Base-by-base conservation (phyloP, 2,888 invertebrate genomes). In the Drosophila sordidula region DNA sequence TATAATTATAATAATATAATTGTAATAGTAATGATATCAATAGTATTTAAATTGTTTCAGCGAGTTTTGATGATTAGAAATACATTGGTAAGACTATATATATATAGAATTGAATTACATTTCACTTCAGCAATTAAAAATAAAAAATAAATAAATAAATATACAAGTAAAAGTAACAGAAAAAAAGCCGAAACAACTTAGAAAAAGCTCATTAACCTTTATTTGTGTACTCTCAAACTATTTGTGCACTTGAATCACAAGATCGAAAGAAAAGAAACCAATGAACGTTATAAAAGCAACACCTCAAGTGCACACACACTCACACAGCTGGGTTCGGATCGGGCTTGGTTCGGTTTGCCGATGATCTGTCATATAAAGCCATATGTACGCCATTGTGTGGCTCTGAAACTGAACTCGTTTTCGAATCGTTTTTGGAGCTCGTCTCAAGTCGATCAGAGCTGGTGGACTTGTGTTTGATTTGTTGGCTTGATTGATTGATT, bases 131-230 rank as follows among this genome's bases (percentile, higher is more conserved):
- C 22, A 16, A 18, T 44, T 22, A 8, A 46, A 32, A 2, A 32
- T 16, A 5, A 14, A 38, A 45, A 16, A 26, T 6, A 29, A 18
- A 6, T 45, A 34, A 25, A 59, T 42, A 47, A 9, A 39, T 29
- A 3, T 29, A n/a, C n/a, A n/a, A 29, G 9, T 54, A 49, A 51
- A 70, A 18, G 32, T 34, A 49, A 61, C 18, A 9, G 51, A 65
- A 39, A 50, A 38, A 25, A 25, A 25, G 41, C 12, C 18, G 4
- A 55, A 55, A 50, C 32, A 58, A 63, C 42, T 62, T 45, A 54
- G 56, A 80, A 77, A 86, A 80, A 80, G 87, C 80, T 81, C 87
- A 81, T 81, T 81, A 86, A 86, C 87, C 87, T 86, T 77, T 81
- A 83, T 83, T 83, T 77, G 63, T 80, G 59, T 66, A 58, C 77